Percentiles rank a stretch among this genome's conserved stretches.
phyloP scores from a whole-genome alignment of 1,140 invertebrate species.

The Caenorhabditis tropicalis region DNA sequence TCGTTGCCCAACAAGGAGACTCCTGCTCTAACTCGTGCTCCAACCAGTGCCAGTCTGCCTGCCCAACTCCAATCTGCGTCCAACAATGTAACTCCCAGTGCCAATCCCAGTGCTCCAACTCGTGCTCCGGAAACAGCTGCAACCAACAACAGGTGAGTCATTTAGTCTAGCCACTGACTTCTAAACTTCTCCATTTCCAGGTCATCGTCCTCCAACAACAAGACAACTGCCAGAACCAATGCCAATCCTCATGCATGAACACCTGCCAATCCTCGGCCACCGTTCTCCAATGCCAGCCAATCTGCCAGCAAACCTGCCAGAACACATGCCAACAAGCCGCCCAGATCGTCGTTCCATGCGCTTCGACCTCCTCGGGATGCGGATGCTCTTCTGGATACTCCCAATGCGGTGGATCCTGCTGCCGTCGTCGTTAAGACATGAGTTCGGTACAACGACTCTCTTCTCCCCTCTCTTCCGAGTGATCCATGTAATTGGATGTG shows the following conservation, averaged over 20 bases:
- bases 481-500: conserved; percentile 27
- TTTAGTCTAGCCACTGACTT: not conserved
- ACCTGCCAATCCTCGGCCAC: conserved; percentile 47
- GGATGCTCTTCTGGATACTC: conserved; percentile 50
- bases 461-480: not conserved
- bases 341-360: conserved; percentile 46
- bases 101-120: conserved; percentile 24
- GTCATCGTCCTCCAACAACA: conserved; percentile 53
- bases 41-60: conserved; percentile 43
- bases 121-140: conserved; percentile 40
- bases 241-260: conserved; percentile 51
- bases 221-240: conserved; percentile 50
- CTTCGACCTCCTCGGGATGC: conserved; percentile 29
- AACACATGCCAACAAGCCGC: conserved; percentile 51
- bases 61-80: conserved; percentile 47
- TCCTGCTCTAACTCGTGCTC: conserved; percentile 41
- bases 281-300: conserved; percentile 51
- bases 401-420: conserved; percentile 51
- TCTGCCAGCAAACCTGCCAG: conserved; percentile 53
- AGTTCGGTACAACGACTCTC: not conserved
- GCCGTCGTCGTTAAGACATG: conserved; percentile 43
- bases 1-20: conserved; percentile 48
- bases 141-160: not conserved
- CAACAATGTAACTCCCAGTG: conserved; percentile 46
- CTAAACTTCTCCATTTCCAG: not conserved